Conservation (phyloP, 1,140 invertebrate species). For the Pseudachorutes palmiensis region DNA sequence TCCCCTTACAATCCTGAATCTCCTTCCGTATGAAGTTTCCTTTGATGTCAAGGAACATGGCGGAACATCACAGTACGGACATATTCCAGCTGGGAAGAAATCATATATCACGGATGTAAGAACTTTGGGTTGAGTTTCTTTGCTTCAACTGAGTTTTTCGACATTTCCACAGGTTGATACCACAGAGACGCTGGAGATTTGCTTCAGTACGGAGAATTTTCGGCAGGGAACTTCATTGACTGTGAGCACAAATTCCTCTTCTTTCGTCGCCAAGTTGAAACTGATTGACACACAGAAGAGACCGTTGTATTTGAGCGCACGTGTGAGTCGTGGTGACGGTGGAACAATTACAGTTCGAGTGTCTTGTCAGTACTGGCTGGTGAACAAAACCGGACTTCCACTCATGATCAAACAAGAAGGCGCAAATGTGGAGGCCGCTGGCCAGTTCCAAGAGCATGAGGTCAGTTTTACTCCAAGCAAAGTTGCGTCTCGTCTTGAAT, state of each 20-base stretch:
- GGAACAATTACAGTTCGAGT: slow-evolving; percentile 56
- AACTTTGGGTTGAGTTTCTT: no score
- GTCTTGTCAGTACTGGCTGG: slow-evolving; percentile 84
- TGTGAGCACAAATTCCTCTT: slow-evolving; percentile 44
- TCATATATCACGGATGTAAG: slow-evolving; percentile 29
- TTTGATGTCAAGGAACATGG: slow-evolving; percentile 43
- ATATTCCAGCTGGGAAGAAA: slow-evolving; percentile 56
- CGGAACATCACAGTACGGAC: slow-evolving; percentile 38
- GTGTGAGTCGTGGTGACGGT: slow-evolving; percentile 48
- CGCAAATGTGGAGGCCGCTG: slow-evolving; percentile 65
- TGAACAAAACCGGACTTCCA: slow-evolving; percentile 90
- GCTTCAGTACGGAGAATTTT: slow-evolving; percentile 73
- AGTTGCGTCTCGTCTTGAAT: no score
- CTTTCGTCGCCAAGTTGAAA: slow-evolving; percentile 48
- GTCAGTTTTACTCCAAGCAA: no score
- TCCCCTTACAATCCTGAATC: slow-evolving; percentile 64
- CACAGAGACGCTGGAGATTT: slow-evolving; percentile 59
- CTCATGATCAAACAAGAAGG: slow-evolving; percentile 90
- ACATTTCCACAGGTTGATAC: slow-evolving; percentile 66
- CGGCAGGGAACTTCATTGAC: slow-evolving; percentile 55
- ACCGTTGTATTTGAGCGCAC: slow-evolving; percentile 63
- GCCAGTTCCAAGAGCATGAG: slow-evolving; percentile 92
- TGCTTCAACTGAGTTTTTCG: no score
- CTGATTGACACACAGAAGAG: slow-evolving; percentile 62
- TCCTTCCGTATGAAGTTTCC: slow-evolving; percentile 59